phyloP scores from a whole-genome alignment of 35 echinoderm and acorn worm genomes.

The Heliocidaris tuberculata region DNA sequence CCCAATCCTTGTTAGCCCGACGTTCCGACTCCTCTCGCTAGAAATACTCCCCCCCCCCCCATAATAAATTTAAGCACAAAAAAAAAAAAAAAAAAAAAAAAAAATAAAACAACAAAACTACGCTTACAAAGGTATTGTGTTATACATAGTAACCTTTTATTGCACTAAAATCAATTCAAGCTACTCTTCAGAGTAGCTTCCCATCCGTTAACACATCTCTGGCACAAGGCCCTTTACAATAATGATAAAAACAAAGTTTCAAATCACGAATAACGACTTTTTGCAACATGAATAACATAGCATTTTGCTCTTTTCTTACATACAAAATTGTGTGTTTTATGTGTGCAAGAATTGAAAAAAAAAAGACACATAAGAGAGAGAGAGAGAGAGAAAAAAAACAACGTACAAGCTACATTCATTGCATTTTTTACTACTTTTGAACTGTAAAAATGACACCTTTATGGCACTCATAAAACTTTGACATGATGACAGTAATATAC shows the following conservation, averaged over 20 bases:
- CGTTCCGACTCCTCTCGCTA: too few species aligned
- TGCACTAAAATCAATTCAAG: not conserved
- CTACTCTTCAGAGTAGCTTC: not conserved
- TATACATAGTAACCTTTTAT: slow-evolving; percentile 9
- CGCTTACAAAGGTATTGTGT: not conserved
- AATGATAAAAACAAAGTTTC: slow-evolving; percentile 13
- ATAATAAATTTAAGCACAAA: too few species aligned
- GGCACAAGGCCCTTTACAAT: not conserved
- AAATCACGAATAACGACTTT: not conserved
- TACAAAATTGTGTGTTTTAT: not conserved
- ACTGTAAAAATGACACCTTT: not conserved
- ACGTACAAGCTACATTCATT: not conserved
- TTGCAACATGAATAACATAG: not conserved
- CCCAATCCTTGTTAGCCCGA: too few species aligned
- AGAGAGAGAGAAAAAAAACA: not conserved
- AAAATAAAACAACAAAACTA: not conserved
- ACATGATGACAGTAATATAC: not conserved
- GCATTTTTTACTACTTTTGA: not conserved
- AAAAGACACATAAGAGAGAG: too few species aligned
- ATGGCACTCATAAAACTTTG: not conserved
- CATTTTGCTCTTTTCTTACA: not conserved
- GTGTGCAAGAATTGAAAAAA: not conserved
- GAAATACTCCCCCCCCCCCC: too few species aligned
- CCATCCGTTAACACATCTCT: not conserved
- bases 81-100: too few species aligned